Evolutionary conservation across 2,797 vertebrate genomes (phyloP).

Genomic region (Alfaro cultratus): DNA sequence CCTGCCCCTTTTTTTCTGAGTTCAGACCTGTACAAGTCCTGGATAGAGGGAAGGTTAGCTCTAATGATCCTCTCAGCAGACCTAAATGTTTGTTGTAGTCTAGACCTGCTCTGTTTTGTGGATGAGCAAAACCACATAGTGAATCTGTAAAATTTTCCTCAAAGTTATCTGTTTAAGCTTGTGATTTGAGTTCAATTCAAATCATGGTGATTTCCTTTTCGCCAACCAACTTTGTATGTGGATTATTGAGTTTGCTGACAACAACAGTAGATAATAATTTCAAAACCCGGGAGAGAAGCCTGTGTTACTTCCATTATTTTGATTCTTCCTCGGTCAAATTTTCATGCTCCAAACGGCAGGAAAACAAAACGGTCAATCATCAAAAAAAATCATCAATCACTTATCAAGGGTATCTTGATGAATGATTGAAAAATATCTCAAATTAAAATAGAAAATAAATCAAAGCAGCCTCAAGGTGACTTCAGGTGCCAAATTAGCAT

Average conservation of each 20-base stretch:
- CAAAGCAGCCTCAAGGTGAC: slow-evolving; percentile 12
- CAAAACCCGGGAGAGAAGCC: not conserved
- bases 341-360: slow-evolving; percentile 20
- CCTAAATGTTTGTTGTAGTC: not conserved
- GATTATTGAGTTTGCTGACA: not conserved
- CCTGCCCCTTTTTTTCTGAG: not conserved
- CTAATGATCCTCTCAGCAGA: not conserved
- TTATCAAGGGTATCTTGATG: slow-evolving; percentile 15
- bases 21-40: not conserved
- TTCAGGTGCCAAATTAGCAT: slow-evolving; percentile 9
- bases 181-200: not conserved
- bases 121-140: not conserved
- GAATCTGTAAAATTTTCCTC: not conserved
- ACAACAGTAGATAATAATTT: not conserved
- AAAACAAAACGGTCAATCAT: slow-evolving; percentile 6
- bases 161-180: not conserved
- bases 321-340: not conserved
- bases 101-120: not conserved
- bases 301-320: not conserved
- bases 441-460: slow-evolving; percentile 19
- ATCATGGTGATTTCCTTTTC: not conserved
- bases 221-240: not conserved
- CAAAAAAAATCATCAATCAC: slow-evolving; percentile 6
- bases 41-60: not conserved
- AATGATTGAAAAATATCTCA: not conserved